A percentile compares a stretch with the other conserved stretches of the same genome.
These are phyloP conservation scores for Stichodactyla helianthus DNA, from an alignment of 64 coral and sea anemone genomes.

Conservation along the genomic window DNA sequence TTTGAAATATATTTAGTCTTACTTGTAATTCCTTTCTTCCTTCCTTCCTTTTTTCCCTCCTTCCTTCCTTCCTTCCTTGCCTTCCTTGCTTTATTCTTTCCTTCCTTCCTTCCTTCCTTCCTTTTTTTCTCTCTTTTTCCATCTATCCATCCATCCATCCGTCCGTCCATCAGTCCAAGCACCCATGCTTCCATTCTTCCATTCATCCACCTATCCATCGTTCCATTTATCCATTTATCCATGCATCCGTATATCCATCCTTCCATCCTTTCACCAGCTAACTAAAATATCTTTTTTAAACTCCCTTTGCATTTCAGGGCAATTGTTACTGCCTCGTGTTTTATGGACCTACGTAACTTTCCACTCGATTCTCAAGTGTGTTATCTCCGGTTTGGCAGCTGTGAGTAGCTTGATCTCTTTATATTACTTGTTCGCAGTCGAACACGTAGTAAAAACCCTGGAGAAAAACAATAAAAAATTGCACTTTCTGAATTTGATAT, in stretches of 20 bases:
- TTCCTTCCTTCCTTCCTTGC: no score
- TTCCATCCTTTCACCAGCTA: neutral
- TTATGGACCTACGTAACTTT: conserved; percentile 61
- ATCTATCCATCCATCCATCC: neutral
- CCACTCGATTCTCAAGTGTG: conserved; percentile 60
- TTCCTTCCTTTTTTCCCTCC: no score
- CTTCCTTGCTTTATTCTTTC: no score
- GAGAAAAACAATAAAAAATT: no score
- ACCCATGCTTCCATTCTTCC: neutral
- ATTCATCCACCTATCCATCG: neutral
- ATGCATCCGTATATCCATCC: neutral
- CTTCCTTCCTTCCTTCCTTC: no score
- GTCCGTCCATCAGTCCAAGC: no score
- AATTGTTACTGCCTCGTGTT: conserved; percentile 44
- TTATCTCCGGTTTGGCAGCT: conserved; percentile 73
- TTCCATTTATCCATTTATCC: neutral
- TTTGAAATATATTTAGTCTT: no score
- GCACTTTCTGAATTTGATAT: no score
- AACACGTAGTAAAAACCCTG: no score
- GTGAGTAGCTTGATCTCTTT: conserved; percentile 39
- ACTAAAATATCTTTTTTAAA: neutral
- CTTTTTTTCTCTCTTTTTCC: neutral
- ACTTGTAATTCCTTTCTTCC: no score
- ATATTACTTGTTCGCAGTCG: no score
- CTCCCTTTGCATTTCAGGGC: conserved; percentile 16